A percentile compares a stretch with the other conserved stretches of the same genome.
Conservation (phyloP, 2,797 vertebrate species). For the Zenarchopterus dispar region DNA sequence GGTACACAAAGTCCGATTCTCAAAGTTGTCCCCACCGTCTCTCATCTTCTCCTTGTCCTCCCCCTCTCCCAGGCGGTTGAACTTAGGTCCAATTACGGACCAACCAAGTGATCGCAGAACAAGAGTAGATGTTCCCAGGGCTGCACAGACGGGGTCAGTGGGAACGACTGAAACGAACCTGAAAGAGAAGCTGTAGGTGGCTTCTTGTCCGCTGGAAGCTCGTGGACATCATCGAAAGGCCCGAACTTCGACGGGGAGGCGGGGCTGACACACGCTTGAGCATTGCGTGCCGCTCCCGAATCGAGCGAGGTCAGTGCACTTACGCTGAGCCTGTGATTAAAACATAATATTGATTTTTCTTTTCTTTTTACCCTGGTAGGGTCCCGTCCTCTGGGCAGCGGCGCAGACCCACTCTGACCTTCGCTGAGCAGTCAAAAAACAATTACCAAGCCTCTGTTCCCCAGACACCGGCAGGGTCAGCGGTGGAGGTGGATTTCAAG, state of each 20-base stretch:
- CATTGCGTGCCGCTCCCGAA: too few relatives aligned
- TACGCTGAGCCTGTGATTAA: conserved; percentile 50
- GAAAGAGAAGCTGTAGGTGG: too few relatives aligned
- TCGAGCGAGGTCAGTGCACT: background rate
- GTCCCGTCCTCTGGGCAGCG: conserved; percentile 37
- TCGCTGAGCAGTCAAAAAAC: conserved; percentile 66
- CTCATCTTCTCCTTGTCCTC: background rate
- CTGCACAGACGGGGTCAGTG: too few relatives aligned
- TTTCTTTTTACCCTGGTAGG: conserved; percentile 13
- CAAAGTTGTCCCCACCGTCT: conserved; percentile 10
- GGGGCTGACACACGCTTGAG: too few relatives aligned
- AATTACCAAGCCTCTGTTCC: conserved; percentile 58
- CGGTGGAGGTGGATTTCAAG: conserved; percentile 52
- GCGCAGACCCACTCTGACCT: conserved; percentile 41
- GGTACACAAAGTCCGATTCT: conserved; percentile 32
- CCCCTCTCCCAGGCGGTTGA: conserved; percentile 17
- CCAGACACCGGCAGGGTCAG: conserved; percentile 60
- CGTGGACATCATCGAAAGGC: too few relatives aligned
- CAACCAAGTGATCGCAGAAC: conserved; percentile 8
- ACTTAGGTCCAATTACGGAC: conserved; percentile 19
- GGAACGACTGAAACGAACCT: too few relatives aligned
- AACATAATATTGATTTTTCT: conserved; percentile 60
- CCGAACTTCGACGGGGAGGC: too few relatives aligned
- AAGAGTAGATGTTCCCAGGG: too few relatives aligned
- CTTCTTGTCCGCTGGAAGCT: too few relatives aligned